Percentiles rank a stretch among this genome's conserved stretches.
phyloP scores from a whole-genome alignment of 2,797 vertebrate genomes.

The Lagorchestes hirsutus region DNA sequence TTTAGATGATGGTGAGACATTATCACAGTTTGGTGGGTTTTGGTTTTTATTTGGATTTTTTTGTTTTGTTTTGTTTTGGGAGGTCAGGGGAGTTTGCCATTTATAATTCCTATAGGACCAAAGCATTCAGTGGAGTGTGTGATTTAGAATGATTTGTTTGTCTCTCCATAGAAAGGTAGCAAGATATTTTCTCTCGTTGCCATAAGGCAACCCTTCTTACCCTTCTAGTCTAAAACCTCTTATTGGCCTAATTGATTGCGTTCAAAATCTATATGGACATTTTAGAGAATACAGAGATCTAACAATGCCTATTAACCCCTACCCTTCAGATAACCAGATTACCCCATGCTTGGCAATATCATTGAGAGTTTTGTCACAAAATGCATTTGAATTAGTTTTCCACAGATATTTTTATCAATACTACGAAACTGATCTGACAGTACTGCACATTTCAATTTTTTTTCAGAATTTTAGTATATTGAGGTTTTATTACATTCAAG shows the following conservation, averaged over 20 bases:
- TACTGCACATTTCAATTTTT: background rate
- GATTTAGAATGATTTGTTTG: conserved; percentile 54
- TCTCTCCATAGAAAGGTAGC: conserved; percentile 29
- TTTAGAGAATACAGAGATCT: background rate
- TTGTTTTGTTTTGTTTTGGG: background rate
- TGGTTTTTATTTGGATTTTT: background rate
- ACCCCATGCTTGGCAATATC: background rate
- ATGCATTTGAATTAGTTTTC: background rate
- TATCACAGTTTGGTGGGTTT: conserved; percentile 1
- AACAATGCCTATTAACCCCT: background rate
- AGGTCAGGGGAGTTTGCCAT: conserved; percentile 31
- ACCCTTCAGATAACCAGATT: background rate
- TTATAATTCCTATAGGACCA: conserved; percentile 34
- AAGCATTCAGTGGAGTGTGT: conserved; percentile 43
- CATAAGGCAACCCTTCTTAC: background rate
- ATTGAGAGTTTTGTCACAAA: background rate
- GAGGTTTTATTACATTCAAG: background rate
- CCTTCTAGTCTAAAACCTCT: conserved; percentile 29
- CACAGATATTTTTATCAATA: background rate
- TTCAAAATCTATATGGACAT: background rate
- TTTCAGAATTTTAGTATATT: background rate
- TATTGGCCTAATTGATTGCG: background rate
- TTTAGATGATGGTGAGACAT: conserved; percentile 39
- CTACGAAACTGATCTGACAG: background rate
- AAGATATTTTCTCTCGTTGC: conserved; percentile 45